A percentile compares a stretch with the other conserved stretches of the same genome.
Conservation (phyloP, 2,113 vertebrate species). For the Arenaria interpres region DNA sequence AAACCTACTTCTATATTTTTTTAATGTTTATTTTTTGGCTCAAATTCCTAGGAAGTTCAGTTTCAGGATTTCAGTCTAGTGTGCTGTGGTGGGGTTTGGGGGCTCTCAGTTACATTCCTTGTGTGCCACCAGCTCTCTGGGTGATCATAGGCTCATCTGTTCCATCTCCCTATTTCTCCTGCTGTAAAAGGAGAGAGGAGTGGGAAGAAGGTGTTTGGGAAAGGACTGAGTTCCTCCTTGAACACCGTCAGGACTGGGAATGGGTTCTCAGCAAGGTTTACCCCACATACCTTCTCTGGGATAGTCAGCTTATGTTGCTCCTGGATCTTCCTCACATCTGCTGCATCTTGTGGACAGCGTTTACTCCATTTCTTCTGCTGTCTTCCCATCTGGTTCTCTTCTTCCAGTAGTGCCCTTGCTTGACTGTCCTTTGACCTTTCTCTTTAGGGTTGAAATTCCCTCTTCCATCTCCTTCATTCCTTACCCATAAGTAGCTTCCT, state of each 20-base stretch:
- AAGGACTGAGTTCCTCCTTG: neutral
- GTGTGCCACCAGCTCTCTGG: neutral
- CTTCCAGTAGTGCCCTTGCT: neutral
- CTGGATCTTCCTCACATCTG: neutral
- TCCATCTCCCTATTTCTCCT: neutral
- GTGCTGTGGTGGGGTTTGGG: neutral
- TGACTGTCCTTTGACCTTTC: neutral
- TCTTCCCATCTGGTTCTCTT: neutral
- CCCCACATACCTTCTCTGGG: rapidly evolving
- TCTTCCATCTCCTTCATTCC: neutral
- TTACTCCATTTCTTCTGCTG: neutral
- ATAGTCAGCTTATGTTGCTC: neutral
- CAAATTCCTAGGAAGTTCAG: rapidly evolving
- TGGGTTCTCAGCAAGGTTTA: neutral
- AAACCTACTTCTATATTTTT: neutral
- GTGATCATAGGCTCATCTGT: neutral
- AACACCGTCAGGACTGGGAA: rapidly evolving
- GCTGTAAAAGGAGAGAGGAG: neutral
- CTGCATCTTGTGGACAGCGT: neutral
- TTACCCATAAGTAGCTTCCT: neutral
- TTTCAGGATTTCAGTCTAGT: neutral
- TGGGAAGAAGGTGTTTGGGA: neutral
- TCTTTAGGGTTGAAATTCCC: neutral
- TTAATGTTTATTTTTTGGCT: neutral
- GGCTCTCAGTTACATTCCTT: neutral